Conservation (phyloP, 2,113 vertebrate species). For the Thermophis baileyi region DNA sequence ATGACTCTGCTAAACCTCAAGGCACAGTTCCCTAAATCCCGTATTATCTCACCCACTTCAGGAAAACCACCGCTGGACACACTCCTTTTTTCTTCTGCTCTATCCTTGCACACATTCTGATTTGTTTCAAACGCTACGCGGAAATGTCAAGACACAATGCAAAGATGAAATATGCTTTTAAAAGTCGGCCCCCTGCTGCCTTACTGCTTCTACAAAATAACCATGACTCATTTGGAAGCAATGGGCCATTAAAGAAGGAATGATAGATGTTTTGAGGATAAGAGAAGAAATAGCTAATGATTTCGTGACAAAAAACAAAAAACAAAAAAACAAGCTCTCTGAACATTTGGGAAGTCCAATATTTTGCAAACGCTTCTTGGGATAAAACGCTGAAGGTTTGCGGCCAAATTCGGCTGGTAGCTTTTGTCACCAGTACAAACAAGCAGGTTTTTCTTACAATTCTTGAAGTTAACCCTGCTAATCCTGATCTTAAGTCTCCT, state of each 20-base stretch:
- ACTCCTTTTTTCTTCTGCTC: background rate
- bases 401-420: background rate
- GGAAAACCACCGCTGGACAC: background rate
- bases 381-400: background rate
- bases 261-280: constrained; percentile 8
- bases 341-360: background rate
- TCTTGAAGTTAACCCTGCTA: no score
- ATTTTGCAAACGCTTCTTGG: background rate
- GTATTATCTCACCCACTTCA: background rate
- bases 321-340: background rate
- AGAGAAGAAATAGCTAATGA: constrained; percentile 7
- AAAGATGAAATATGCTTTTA: constrained; percentile 19
- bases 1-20: background rate
- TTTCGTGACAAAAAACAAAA: background rate
- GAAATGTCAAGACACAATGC: constrained; percentile 14
- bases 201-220: background rate
- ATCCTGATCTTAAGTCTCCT: no score
- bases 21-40: background rate
- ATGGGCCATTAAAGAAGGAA: constrained; percentile 24
- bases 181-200: constrained; percentile 12
- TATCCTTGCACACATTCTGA: constrained; percentile 1
- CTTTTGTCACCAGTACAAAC: background rate
- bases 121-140: background rate
- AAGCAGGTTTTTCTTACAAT: background rate
- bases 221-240: constrained; percentile 21